Percentiles rank a stretch among this genome's conserved stretches.
phyloP scores from a whole-genome alignment of 2,888 invertebrate genomes.

The Melanargia galathea region DNA sequence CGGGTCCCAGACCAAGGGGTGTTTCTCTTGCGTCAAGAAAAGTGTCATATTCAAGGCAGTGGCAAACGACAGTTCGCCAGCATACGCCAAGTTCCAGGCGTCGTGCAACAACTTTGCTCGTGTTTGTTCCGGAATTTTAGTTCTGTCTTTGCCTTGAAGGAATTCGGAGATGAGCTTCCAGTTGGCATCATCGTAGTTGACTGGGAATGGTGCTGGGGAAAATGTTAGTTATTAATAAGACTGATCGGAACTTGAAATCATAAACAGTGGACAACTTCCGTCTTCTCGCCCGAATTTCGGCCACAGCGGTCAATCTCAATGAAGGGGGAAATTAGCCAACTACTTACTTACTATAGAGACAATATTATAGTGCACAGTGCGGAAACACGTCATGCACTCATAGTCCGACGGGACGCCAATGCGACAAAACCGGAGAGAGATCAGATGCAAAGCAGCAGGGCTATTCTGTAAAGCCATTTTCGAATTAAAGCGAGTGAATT shows the following conservation, averaged over 20 bases:
- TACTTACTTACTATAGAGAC: no score
- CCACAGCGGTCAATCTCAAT: no score
- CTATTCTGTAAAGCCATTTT: no score
- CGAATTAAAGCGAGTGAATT: no score
- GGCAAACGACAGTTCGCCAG: slow-evolving; percentile 88
- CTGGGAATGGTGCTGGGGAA: slow-evolving; percentile 88
- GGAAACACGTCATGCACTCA: no score
- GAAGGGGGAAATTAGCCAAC: no score
- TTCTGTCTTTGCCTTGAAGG: slow-evolving; percentile 80
- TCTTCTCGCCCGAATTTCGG: no score
- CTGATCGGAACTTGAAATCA: neutral
- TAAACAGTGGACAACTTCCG: no score
- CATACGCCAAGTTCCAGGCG: slow-evolving; percentile 89
- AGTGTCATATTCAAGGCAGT: slow-evolving; percentile 91
- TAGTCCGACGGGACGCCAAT: no score
- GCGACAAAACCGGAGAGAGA: no score
- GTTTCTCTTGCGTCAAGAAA: slow-evolving; percentile 87
- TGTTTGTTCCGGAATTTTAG: slow-evolving; percentile 86
- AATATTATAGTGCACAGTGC: no score
- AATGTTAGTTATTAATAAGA: neutral
- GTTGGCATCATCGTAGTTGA: slow-evolving; percentile 90
- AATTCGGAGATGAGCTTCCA: slow-evolving; percentile 88
- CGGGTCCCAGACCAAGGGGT: slow-evolving; percentile 91
- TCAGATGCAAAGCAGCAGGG: no score
- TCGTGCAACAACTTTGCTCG: slow-evolving; percentile 89